These are phyloP conservation scores for Coracopsis vasa DNA, from an alignment of 2,113 vertebrate species.

Conservation along the genomic window DNA sequence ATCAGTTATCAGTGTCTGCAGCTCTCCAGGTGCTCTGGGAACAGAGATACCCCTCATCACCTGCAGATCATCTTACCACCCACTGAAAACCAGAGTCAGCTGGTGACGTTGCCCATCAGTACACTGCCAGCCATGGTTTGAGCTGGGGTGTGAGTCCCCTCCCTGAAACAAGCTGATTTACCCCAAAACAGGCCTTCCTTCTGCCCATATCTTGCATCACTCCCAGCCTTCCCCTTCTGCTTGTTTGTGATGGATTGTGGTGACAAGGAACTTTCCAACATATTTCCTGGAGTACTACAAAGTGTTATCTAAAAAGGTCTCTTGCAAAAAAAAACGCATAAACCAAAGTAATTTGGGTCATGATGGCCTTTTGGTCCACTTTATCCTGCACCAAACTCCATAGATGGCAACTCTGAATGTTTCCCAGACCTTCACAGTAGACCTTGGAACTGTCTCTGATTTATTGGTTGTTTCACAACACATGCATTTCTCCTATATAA, in stretches of 20 bases:
- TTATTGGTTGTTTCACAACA: slow-evolving; percentile 20
- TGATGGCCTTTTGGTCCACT: neutral
- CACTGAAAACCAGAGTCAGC: neutral
- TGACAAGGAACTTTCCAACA: neutral
- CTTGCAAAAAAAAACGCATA: neutral
- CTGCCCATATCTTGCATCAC: neutral
- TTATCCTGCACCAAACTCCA: neutral
- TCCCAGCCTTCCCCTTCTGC: neutral
- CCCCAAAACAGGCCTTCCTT: neutral
- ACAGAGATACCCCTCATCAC: neutral
- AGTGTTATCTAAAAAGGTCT: neutral
- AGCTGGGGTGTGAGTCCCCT: neutral
- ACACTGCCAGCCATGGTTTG: neutral
- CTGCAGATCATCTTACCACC: neutral
- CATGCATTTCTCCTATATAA: slow-evolving; percentile 31
- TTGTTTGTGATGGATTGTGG: neutral
- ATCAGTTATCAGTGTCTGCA: neutral
- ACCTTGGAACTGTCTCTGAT: slow-evolving; percentile 59
- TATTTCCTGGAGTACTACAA: neutral
- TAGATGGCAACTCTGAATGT: slow-evolving; percentile 3
- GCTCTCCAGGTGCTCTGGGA: neutral
- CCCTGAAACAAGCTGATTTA: neutral
- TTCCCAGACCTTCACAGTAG: slow-evolving; percentile 61
- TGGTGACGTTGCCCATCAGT: neutral
- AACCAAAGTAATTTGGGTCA: neutral